phyloP scores from a whole-genome alignment of 92 coral and sea anemone genomes.

The Muricea muricata region DNA sequence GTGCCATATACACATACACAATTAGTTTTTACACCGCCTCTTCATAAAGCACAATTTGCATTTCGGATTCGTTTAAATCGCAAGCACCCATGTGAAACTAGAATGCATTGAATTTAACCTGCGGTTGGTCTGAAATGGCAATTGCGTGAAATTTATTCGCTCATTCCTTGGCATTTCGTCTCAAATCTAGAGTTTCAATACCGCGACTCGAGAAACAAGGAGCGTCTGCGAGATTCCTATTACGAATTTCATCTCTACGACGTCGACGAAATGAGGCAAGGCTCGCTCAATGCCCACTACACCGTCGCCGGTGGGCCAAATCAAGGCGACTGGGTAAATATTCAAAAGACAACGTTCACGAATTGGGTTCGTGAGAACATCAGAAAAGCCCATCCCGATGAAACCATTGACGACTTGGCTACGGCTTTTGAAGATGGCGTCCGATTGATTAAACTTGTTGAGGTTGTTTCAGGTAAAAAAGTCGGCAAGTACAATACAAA shows the following conservation, averaged over 20 bases:
- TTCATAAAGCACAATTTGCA: conserved; percentile 32
- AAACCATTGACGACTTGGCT: conserved; percentile 71
- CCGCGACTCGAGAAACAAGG: conserved; percentile 33
- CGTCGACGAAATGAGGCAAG: conserved; percentile 13
- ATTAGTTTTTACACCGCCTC: background rate
- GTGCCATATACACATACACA: background rate
- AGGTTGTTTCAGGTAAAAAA: conserved; percentile 82
- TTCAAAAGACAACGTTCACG: conserved; percentile 86
- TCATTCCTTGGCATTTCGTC: conserved; percentile 4
- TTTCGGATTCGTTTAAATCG: conserved; percentile 27
- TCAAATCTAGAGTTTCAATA: conserved; percentile 41
- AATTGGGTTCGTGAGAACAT: conserved; percentile 93
- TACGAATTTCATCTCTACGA: conserved; percentile 20
- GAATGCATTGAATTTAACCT: conserved; percentile 40
- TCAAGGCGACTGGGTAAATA: conserved; percentile 92
- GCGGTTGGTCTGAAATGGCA: conserved; percentile 35
- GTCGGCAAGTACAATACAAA: conserved; percentile 71
- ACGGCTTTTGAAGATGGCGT: conserved; percentile 89
- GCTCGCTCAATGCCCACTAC: conserved; percentile 8
- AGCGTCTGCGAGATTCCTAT: background rate
- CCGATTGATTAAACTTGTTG: conserved; percentile 85
- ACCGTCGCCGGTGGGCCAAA: conserved; percentile 47
- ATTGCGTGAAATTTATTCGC: conserved; percentile 48
- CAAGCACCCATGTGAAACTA: conserved; percentile 44
- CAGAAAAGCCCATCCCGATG: conserved; percentile 68